These are phyloP conservation scores for Patella caerulea DNA, from an alignment of 2,888 invertebrate genomes.

Conservation along the genomic window DNA sequence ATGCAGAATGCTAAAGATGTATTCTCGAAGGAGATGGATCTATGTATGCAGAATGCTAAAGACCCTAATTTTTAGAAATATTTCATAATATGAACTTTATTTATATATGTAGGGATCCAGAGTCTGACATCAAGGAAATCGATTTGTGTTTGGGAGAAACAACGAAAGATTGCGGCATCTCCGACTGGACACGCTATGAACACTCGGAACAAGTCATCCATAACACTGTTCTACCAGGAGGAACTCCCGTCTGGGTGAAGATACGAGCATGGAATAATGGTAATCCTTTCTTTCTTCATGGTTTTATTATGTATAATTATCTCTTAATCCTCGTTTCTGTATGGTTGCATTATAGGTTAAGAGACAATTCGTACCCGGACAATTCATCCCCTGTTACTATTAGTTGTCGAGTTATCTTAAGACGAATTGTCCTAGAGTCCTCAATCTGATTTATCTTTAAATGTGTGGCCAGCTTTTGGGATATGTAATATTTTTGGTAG, in stretches of 20 bases:
- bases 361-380: too few relatives aligned
- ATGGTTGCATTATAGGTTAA: not conserved
- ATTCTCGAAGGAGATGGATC: too few relatives aligned
- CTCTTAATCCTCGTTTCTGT: not conserved
- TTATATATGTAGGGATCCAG: conserved; percentile 48
- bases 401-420: too few relatives aligned
- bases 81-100: not conserved
- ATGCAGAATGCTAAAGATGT: too few relatives aligned
- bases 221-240: conserved; percentile 45
- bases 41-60: too few relatives aligned
- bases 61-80: too few relatives aligned
- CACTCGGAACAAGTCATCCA: conserved; percentile 23
- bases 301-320: not conserved
- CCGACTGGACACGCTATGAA: conserved; percentile 38
- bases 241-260: conserved; percentile 57
- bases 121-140: conserved; percentile 46
- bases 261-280: conserved; percentile 54
- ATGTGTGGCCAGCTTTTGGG: too few relatives aligned
- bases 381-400: too few relatives aligned
- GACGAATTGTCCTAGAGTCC: too few relatives aligned
- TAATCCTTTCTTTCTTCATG: conserved; percentile 21
- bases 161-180: conserved; percentile 42
- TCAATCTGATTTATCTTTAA: too few relatives aligned
- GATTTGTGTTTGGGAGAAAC: conserved; percentile 52
- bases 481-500: too few relatives aligned